Evolutionary conservation across 2,113 vertebrate genomes (phyloP).

Genomic region (Petromus typicus): DNA sequence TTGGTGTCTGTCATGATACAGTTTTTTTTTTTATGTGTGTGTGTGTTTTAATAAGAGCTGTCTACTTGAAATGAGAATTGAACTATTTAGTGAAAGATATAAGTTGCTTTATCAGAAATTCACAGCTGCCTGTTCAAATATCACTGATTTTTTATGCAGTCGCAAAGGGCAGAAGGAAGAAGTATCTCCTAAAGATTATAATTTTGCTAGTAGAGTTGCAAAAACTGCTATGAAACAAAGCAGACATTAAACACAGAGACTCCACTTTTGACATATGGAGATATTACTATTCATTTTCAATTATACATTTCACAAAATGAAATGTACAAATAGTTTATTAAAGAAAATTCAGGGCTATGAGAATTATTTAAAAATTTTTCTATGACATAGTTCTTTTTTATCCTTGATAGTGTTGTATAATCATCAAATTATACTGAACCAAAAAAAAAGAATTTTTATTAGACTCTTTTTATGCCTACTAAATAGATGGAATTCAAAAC

Average conservation of each 20-base stretch:
- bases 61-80: background rate
- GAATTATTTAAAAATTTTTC: background rate
- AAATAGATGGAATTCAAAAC: background rate
- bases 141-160: background rate
- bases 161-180: background rate
- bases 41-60: no score
- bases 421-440: background rate
- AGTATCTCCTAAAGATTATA: background rate
- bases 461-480: background rate
- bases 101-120: background rate
- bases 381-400: background rate
- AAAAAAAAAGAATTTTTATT: background rate
- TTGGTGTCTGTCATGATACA: background rate
- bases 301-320: background rate
- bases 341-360: background rate
- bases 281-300: background rate
- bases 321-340: background rate
- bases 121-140: background rate
- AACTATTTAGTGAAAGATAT: background rate
- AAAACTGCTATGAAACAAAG: background rate
- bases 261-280: background rate
- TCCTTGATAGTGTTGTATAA: background rate
- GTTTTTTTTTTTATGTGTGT: no score
- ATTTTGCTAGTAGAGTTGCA: background rate
- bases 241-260: background rate